These are phyloP conservation scores for Shargacucullia verbasci DNA, from an alignment of 2,888 invertebrate genomes.

Conservation along the genomic window DNA sequence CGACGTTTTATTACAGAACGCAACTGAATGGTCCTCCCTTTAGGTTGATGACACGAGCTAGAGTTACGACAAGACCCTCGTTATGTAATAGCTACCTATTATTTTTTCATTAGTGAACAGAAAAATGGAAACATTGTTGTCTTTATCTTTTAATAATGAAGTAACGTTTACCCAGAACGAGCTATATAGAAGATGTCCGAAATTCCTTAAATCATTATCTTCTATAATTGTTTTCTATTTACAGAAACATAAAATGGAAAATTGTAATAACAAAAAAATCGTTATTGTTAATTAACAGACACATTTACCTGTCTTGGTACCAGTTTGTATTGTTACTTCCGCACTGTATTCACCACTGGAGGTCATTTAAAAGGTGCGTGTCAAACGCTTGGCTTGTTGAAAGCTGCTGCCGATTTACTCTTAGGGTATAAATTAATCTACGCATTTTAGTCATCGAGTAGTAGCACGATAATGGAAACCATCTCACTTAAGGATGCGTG, in stretches of 20 bases:
- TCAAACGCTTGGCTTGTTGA: slow-evolving; percentile 14
- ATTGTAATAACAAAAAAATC: no score
- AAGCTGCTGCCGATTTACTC: slow-evolving; percentile 36
- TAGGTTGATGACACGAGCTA: slow-evolving; percentile 44
- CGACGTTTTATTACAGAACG: slow-evolving; percentile 54
- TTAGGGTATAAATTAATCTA: slow-evolving; percentile 36
- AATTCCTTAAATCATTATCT: slow-evolving; percentile 9
- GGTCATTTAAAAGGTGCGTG: slow-evolving; percentile 30
- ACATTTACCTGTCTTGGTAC: slow-evolving; percentile 1
- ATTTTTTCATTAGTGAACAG: slow-evolving; percentile 28
- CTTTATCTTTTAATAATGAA: slow-evolving; percentile 7
- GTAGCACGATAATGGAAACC: slow-evolving; percentile 38
- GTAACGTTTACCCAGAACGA: background rate
- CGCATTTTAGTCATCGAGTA: slow-evolving; percentile 36
- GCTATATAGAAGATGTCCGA: slow-evolving; percentile 2
- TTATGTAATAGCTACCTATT: slow-evolving; percentile 15
- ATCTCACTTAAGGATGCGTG: slow-evolving; percentile 30
- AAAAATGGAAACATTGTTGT: slow-evolving; percentile 2
- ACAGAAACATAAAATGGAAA: slow-evolving; percentile 2
- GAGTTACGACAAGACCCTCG: slow-evolving; percentile 25
- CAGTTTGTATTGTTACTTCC: slow-evolving; percentile 10
- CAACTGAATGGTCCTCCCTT: slow-evolving; percentile 39
- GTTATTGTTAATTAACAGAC: slow-evolving; percentile 27
- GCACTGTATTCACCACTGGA: slow-evolving; percentile 11
- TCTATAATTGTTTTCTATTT: slow-evolving; percentile 15